Conservation (phyloP, 2,888 invertebrate species). For the Heliconius aoede region DNA sequence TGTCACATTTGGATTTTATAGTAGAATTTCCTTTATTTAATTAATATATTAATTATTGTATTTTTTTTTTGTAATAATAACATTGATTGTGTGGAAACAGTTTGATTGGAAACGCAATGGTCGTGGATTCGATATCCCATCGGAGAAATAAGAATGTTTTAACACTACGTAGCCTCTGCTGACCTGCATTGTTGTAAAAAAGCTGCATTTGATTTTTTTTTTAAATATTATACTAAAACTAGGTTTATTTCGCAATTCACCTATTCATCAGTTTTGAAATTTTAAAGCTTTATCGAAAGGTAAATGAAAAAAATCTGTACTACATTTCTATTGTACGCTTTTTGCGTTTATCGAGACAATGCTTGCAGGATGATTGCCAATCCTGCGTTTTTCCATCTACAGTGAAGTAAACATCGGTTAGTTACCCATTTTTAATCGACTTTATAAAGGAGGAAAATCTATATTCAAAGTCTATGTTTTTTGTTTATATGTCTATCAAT, state of each 20-base stretch:
- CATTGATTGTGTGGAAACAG: background rate
- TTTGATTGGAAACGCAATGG: background rate
- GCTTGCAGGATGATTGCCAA: conserved; percentile 5
- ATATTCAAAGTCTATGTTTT: background rate
- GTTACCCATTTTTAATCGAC: background rate
- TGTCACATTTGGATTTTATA: background rate
- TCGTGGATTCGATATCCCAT: background rate
- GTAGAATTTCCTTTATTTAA: background rate
- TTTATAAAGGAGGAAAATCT: background rate
- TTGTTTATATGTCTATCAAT: background rate
- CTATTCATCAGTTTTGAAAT: background rate
- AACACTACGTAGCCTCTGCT: background rate
- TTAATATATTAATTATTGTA: too few species aligned
- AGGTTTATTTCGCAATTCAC: background rate
- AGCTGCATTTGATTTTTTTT: too few species aligned
- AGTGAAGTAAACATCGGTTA: conserved; percentile 2
- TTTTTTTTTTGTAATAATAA: background rate
- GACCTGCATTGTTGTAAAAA: too few species aligned
- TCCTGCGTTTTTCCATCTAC: background rate
- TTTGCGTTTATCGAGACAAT: conserved; percentile 4
- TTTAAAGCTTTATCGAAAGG: background rate
- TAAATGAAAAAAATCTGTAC: background rate
- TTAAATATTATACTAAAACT: background rate
- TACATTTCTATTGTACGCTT: background rate
- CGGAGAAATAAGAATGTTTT: background rate